Evolutionary conservation across 2,888 invertebrate genomes (phyloP).

Genomic region (Ophonus ardosiacus): DNA sequence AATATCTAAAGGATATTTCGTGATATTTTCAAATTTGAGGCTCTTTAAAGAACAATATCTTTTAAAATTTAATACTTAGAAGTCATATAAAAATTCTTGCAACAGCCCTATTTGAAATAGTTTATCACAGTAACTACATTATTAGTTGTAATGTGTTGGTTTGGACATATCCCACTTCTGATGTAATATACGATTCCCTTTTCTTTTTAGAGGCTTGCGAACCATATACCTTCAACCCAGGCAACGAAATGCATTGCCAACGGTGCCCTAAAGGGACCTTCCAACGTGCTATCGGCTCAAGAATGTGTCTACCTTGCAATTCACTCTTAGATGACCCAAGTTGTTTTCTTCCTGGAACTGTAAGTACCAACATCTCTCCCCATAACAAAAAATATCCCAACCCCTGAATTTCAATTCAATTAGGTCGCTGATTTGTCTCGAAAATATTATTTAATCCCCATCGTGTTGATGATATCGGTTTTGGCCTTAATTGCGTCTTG

Average conservation of each 20-base stretch:
- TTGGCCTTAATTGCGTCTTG: slow-evolving; percentile 17
- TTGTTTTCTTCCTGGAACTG: slow-evolving; percentile 71
- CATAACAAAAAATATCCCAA: no score
- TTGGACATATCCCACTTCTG: no score
- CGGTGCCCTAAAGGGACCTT: slow-evolving; percentile 73
- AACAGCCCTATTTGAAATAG: no score
- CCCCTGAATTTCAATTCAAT: not conserved
- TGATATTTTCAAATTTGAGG: no score
- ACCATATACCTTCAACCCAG: slow-evolving; percentile 72
- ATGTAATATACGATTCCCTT: no score
- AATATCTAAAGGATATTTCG: no score
- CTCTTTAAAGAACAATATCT: no score
- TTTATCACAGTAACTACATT: no score
- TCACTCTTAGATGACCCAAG: slow-evolving; percentile 73
- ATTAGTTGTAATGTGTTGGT: no score
- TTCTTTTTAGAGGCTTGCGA: slow-evolving; percentile 72
- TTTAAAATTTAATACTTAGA: no score
- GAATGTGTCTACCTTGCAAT: slow-evolving; percentile 72
- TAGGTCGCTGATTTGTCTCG: slow-evolving; percentile 38
- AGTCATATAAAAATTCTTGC: no score
- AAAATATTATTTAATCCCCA: slow-evolving; percentile 54
- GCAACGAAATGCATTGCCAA: slow-evolving; percentile 72
- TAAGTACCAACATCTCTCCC: slow-evolving; percentile 65
- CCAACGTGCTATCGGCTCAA: slow-evolving; percentile 73
- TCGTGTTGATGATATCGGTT: slow-evolving; percentile 52